phyloP scores from a whole-genome alignment of 2,797 vertebrate species.

The Schizopygopsis malacanthus region DNA sequence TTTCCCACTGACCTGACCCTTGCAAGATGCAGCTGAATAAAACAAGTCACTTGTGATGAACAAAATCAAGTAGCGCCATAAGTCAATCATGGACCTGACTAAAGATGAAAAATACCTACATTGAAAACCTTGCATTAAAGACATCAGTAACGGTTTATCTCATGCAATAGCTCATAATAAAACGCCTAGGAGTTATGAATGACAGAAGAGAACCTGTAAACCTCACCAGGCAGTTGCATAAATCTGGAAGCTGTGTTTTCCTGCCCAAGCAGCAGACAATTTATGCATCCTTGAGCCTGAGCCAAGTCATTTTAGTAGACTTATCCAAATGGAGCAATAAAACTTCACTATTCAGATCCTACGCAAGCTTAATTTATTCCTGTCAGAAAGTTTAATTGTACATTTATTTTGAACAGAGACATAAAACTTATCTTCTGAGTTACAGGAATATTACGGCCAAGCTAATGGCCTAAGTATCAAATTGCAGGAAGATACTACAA shows the following conservation, averaged over 20 bases:
- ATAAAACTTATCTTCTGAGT: slow-evolving; percentile 47
- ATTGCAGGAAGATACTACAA: neutral
- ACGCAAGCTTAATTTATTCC: slow-evolving; percentile 55
- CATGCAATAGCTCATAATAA: slow-evolving; percentile 49
- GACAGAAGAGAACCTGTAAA: slow-evolving; percentile 52
- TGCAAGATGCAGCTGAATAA: neutral
- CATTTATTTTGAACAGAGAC: slow-evolving; percentile 45
- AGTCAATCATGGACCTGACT: neutral
- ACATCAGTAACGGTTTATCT: slow-evolving; percentile 20
- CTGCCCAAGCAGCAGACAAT: slow-evolving; percentile 70
- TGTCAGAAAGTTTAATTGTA: slow-evolving; percentile 55
- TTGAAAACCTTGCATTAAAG: neutral
- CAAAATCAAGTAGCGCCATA: neutral
- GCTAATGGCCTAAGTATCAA: slow-evolving; percentile 36
- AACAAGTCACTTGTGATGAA: slow-evolving; percentile 11
- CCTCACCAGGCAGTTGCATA: slow-evolving; percentile 61
- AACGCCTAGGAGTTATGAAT: slow-evolving; percentile 44
- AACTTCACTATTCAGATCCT: slow-evolving; percentile 54
- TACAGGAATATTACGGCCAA: slow-evolving; percentile 37
- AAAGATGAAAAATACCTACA: neutral
- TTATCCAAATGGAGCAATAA: slow-evolving; percentile 60
- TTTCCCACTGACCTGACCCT: slow-evolving; percentile 66
- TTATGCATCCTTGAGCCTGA: slow-evolving; percentile 71
- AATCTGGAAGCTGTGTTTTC: slow-evolving; percentile 72
- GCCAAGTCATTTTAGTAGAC: slow-evolving; percentile 62